Base-by-base conservation (phyloP, 2,113 vertebrate genomes). In the Bubalus kerabau region DNA sequence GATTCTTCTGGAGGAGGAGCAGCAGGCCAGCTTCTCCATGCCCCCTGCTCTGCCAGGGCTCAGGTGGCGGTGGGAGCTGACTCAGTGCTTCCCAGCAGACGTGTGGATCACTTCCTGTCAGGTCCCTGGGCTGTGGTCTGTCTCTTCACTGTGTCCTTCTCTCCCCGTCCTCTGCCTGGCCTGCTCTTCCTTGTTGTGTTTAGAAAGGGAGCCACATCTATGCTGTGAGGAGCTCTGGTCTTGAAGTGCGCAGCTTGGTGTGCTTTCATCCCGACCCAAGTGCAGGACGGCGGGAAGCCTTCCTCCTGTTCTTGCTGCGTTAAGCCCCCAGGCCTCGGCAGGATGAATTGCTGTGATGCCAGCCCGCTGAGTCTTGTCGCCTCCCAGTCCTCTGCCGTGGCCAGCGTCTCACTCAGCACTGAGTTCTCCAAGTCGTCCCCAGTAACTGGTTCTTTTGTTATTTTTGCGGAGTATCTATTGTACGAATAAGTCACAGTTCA, bases 51-150 rank as follows among this genome's bases (percentile, higher is more conserved):
- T 5, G 0, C 19, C 12, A 1, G 21, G 30, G 71, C 32, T 46
- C 71, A 17, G 26, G 67, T 21, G 17, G 26, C 7, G 2, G 12
- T 24, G 36, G 64, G 21, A 14, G 67, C 67, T 16, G 36, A 19
- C 30, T 4, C 6, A 1, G 43, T 32, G 0, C 46, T 46, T 23
- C n/a, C 1, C 0, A 4, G 3, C 8, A 2, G 14, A 43, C 1
- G 0, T 26, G 15, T 9, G 32, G 24, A 2, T 6, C 28, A 6
- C 67, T 32, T 17, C 3, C 54, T 7, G 14, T 8, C 3, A 0
- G 1, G 76, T 12, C 26, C 4, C 12, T 2, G 78, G 30, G 6
- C 48, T 15, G 4, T 1, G 13, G 28, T 2, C 17, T 76, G 28
- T 30, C 6, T 14, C 23, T 16, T n/a, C 54, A 7, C 52, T 14